Evolutionary conservation across 2,797 vertebrate genomes (phyloP), one percentile per base, ranked within the genome.

Genomic region (Anguilla pacifica): DNA sequence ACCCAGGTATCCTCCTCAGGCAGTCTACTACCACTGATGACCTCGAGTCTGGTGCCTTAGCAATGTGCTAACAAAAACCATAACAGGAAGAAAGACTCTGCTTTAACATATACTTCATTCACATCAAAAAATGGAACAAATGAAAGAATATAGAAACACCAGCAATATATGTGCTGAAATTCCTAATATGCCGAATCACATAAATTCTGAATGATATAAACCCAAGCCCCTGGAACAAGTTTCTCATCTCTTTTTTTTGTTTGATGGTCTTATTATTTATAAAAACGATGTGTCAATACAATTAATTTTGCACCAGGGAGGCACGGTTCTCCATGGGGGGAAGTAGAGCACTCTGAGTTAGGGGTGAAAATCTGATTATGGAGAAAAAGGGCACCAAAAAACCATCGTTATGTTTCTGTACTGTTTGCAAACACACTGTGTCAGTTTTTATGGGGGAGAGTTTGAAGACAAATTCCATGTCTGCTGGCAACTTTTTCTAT

Each of bases 401-500:
- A 79, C 11, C 11, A 79, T 35, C 74, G 4, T 22, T 79, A 79
- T 43, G 17, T 39, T 79, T 79, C 39, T 79, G 3, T 22, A 79
- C 35, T 39, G 70, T 79, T 79, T 79, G 35, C 74, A 79, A 79
- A 79, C 35, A 79, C 35, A 79, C 15, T 6, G 17, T 79, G 74
- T 79, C 74, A 43, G 31, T 46, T 79, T 79, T 79, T 35, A 31
- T 13, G 9, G 28, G 31, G 70, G n/a, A 17, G 13, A 79, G 39
- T 39, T 79, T 19, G 15, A 79, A 39, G 74, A 43, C 74, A 79
- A 79, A 79, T 79, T 39, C 15, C 72, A 77, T 77, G 31, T 77
- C 39, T 79, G 74, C 74, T 79, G 74, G 31, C 31, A 72, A 79
- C 74, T 39, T 39, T 39, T 22, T 13, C 74, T 39, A 17, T 19